A percentile compares a stretch with the other conserved stretches of the same genome.
These are phyloP conservation scores for human DNA, from an alignment of 2,113 vertebrate species.

Conservation along the genomic window DNA sequence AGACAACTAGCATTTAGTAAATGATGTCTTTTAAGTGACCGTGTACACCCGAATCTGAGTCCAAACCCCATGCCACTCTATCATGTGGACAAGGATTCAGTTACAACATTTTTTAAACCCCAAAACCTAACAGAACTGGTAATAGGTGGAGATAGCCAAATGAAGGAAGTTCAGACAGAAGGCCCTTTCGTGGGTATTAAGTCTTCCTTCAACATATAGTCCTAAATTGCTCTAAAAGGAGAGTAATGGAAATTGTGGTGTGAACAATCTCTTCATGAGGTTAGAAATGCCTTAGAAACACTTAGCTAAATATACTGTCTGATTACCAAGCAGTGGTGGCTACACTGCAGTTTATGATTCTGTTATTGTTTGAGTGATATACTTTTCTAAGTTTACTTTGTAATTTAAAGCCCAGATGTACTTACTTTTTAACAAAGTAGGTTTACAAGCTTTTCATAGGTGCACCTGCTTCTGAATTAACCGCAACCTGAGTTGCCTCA, in stretches of 20 bases:
- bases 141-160: not conserved
- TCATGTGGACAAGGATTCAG: not conserved
- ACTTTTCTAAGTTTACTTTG: not conserved
- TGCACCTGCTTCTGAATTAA: not conserved
- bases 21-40: not conserved
- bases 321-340: not conserved
- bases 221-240: not conserved
- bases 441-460: not conserved
- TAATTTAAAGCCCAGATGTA: not conserved
- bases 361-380: not conserved
- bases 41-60: not conserved
- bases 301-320: not conserved
- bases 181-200: not conserved
- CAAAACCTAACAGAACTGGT: not conserved
- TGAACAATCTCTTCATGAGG: not conserved
- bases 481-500: not conserved
- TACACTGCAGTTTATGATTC: not conserved
- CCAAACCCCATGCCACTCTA: not conserved
- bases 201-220: not conserved
- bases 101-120: not conserved
- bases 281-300: not conserved
- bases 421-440: not conserved
- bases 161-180: not conserved
- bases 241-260: not conserved
- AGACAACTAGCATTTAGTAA: not conserved